Conservation (phyloP, 2,797 vertebrate species). For the Coracias cyanogaster region DNA sequence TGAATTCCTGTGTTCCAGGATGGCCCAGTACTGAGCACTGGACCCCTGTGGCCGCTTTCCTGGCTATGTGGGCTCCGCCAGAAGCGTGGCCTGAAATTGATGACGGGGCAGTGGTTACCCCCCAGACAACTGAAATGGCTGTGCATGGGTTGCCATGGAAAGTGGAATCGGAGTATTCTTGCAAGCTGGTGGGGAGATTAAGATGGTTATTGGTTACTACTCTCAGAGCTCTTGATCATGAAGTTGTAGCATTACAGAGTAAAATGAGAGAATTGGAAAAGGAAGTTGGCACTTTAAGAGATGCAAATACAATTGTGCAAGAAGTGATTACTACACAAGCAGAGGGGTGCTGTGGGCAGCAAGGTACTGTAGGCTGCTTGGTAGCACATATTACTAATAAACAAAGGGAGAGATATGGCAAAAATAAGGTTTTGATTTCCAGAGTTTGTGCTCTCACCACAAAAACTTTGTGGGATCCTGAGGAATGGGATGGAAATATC, state of each 20-base stretch:
- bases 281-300: background rate
- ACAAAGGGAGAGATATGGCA: background rate
- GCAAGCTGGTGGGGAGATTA: background rate
- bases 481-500: background rate
- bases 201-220: background rate
- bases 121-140: background rate
- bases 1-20: rapidly evolving
- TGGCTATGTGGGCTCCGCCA: rapidly evolving
- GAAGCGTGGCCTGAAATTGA: background rate
- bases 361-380: background rate
- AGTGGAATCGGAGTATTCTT: rapidly evolving
- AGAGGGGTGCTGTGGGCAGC: background rate
- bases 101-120: rapidly evolving
- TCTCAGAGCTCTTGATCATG: background rate
- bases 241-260: background rate
- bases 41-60: background rate
- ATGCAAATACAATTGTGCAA: background rate
- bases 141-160: rapidly evolving
- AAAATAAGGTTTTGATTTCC: background rate
- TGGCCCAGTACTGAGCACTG: background rate
- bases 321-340: background rate
- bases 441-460: background rate
- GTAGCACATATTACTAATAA: background rate
- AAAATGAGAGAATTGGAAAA: background rate
- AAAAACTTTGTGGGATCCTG: background rate